Evolutionary conservation across 2,888 invertebrate genomes (phyloP).

Genomic region (Erebia ligea): DNA sequence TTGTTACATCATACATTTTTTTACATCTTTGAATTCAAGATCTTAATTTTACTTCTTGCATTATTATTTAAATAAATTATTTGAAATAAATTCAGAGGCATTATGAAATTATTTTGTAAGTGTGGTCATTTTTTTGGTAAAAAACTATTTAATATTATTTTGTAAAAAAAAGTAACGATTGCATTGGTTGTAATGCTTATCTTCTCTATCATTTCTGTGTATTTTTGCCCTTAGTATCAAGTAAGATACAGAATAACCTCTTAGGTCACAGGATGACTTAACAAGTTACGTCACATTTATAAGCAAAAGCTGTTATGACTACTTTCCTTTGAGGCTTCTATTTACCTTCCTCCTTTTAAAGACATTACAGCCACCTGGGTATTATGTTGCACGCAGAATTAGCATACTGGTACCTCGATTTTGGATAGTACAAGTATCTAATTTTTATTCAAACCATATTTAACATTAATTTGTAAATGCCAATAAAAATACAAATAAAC

Average conservation of each 20-base stretch:
- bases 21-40: neutral
- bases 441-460: too few relatives aligned
- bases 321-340: slow-evolving; percentile 20
- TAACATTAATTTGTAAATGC: too few relatives aligned
- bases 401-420: neutral
- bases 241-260: neutral
- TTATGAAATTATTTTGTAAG: neutral
- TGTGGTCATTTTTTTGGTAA: too few relatives aligned
- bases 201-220: neutral
- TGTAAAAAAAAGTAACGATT: too few relatives aligned
- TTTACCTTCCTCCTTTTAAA: slow-evolving; percentile 18
- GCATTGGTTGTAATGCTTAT: too few relatives aligned
- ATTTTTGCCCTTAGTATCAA: neutral
- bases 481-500: too few relatives aligned
- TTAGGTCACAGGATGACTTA: slow-evolving; percentile 22
- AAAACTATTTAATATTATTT: too few relatives aligned
- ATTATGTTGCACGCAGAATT: neutral
- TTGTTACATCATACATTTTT: neutral
- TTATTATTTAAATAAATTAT: neutral
- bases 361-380: neutral
- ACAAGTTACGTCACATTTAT: slow-evolving; percentile 22
- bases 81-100: neutral
- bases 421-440: neutral
- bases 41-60: neutral
- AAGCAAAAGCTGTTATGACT: slow-evolving; percentile 24